Base-by-base conservation (phyloP, 2,888 invertebrate genomes). In the Podabrus alpinus region DNA sequence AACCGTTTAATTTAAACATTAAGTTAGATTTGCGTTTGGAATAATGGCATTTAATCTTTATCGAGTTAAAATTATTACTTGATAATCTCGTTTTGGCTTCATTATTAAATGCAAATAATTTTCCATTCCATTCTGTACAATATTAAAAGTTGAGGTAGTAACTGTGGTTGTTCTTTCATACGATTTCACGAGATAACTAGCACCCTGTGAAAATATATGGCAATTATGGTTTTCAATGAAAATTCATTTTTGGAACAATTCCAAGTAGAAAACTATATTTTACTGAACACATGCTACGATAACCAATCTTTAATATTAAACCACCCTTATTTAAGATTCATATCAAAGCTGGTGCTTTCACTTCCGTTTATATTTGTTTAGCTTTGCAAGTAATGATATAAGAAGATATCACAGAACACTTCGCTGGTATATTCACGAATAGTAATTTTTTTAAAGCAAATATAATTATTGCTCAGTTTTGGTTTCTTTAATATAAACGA, bases 221-320 rank as follows among this genome's bases (percentile, higher is more conserved):
- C 62, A 64, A 64, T 64, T 64, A 64, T 13, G 62, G 62, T 11
- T 64, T 64, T 64, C 21, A 21, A 64, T 64, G 62, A 64, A 64
- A 64, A n/a, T 19, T 64, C 62, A 7, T 64, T 64, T 21, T 21
- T 64, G 62, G 62, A 17, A 19, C 62, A n/a, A 64, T 64, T 64
- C 62, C 62, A 64, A 64, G 21, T 19, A 19, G n/a, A 64, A 64
- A 64, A 64, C 17, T 64, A 17, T 64, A 64, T 64, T 64, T 64
- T 16, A 64, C 21, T 64, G 17, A 64, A 64, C 62, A 64, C 21
- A 64, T 64, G 62, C 19, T 64, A 17, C 21, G 62, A 21, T 64
- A 64, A 21, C 62, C 62, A 64, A 64, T 64, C 62, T 64, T 64
- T 64, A 21, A 64, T 64, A 64, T 64, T 64, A 64, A 64, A 64